Conservation (phyloP, 2,113 vertebrate species). For the Condylura cristata region DNA sequence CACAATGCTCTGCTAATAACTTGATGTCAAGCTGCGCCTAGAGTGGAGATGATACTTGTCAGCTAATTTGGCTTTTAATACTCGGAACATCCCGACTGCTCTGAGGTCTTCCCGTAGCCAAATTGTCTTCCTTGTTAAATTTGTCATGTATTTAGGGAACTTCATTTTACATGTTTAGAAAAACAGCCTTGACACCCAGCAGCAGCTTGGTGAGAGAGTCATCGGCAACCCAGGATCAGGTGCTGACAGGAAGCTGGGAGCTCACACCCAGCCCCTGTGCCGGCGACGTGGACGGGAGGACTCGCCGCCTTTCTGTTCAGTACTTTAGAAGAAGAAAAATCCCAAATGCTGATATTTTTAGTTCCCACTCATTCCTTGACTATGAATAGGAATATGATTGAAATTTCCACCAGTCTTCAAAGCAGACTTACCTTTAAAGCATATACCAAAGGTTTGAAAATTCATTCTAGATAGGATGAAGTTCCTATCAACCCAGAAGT, state of each 20-base stretch:
- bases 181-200: constrained; percentile 31
- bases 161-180: constrained; percentile 58
- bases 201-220: background rate
- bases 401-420: constrained; percentile 71
- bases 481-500: background rate
- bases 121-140: constrained; percentile 67
- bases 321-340: background rate
- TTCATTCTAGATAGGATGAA: constrained; percentile 20
- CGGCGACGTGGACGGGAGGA: background rate
- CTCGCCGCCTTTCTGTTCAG: constrained; percentile 21
- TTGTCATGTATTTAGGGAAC: constrained; percentile 64
- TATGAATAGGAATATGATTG: constrained; percentile 66
- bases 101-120: constrained; percentile 63
- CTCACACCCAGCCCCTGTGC: background rate
- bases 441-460: constrained; percentile 73
- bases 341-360: constrained; percentile 65
- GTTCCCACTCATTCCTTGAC: constrained; percentile 29
- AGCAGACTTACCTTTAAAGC: constrained; percentile 73
- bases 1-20: constrained; percentile 55
- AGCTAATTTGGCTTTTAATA: constrained; percentile 80
- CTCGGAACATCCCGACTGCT: constrained; percentile 49
- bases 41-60: constrained; percentile 72
- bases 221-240: background rate
- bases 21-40: constrained; percentile 52
- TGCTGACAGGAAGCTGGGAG: background rate